A percentile compares a stretch with the other conserved stretches of the same genome.
Conservation (phyloP, 2,113 vertebrate species). For the Myiozetetes cayanensis region DNA sequence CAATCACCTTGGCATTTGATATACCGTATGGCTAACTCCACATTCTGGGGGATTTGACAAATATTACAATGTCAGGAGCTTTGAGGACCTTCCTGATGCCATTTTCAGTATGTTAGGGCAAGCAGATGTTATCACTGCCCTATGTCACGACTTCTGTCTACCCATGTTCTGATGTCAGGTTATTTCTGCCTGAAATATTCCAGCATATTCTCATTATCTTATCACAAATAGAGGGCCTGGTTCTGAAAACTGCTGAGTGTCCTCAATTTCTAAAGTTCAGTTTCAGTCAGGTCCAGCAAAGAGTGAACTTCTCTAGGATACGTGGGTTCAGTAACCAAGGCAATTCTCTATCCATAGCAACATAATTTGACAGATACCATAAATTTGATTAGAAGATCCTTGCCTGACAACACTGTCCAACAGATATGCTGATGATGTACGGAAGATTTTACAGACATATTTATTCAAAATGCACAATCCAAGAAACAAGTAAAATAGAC, state of each 20-base stretch:
- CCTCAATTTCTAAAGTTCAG: neutral
- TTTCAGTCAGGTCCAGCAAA: neutral
- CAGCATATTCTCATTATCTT: neutral
- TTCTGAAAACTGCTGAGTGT: neutral
- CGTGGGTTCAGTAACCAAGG: neutral
- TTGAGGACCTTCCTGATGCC: neutral
- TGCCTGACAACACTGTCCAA: neutral
- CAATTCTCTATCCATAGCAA: neutral
- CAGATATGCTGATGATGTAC: neutral
- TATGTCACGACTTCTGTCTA: neutral
- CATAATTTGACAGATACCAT: neutral
- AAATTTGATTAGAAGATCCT: neutral
- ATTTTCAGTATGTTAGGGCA: neutral
- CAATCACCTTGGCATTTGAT: neutral
- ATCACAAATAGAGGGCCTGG: neutral
- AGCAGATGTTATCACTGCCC: neutral
- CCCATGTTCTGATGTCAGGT: neutral
- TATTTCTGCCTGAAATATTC: conserved; percentile 25
- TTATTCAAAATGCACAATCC: neutral
- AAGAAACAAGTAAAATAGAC: neutral
- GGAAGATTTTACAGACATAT: neutral
- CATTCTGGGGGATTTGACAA: neutral
- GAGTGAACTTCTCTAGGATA: neutral
- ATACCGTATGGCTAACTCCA: neutral
- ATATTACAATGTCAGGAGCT: neutral